A percentile compares a stretch with the other conserved stretches of the same genome.
Conservation (phyloP, 2,888 invertebrate genomes). For the Pinctada fucata region DNA sequence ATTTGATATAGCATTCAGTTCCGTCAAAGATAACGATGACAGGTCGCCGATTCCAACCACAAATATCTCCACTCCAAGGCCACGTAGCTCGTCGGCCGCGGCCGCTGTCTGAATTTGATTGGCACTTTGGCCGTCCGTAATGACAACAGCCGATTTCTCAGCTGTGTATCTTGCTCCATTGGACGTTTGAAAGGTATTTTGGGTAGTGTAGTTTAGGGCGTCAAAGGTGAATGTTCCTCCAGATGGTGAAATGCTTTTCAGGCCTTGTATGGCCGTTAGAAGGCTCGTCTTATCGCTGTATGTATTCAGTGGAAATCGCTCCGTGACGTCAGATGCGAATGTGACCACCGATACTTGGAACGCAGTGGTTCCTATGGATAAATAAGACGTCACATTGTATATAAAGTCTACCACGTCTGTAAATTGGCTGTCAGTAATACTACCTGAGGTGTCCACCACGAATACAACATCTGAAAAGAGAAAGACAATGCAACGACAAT, state of each 20-base stretch:
- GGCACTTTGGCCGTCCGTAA: conserved; percentile 30
- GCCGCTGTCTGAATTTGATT: conserved; percentile 14
- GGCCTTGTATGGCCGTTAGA: conserved; percentile 11
- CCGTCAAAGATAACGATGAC: background rate
- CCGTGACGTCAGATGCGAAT: conserved; percentile 12
- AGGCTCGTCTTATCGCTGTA: background rate
- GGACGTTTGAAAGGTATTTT: conserved; percentile 1
- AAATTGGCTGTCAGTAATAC: conserved; percentile 22
- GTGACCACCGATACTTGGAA: conserved; percentile 32
- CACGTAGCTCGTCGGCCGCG: conserved; percentile 6
- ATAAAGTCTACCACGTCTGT: conserved; percentile 26
- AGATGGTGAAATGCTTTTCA: conserved; percentile 10
- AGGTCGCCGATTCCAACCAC: conserved; percentile 30
- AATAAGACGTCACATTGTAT: conserved; percentile 9
- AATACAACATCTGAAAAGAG: conserved; percentile 35
- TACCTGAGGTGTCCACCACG: conserved; percentile 36
- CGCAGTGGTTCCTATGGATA: conserved; percentile 25
- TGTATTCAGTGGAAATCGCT: conserved; percentile 20
- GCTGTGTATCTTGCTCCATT: conserved; percentile 13
- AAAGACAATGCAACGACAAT: background rate
- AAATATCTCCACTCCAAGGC: conserved; percentile 13
- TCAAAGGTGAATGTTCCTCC: conserved; percentile 34
- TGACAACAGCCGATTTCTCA: conserved; percentile 25
- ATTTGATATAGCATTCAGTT: conserved; percentile 27
- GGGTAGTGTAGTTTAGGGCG: conserved; percentile 25